Evolutionary conservation across 1,140 invertebrate species (phyloP), one percentile per base, ranked within the genome.

Genomic region (Lithobius niger): DNA sequence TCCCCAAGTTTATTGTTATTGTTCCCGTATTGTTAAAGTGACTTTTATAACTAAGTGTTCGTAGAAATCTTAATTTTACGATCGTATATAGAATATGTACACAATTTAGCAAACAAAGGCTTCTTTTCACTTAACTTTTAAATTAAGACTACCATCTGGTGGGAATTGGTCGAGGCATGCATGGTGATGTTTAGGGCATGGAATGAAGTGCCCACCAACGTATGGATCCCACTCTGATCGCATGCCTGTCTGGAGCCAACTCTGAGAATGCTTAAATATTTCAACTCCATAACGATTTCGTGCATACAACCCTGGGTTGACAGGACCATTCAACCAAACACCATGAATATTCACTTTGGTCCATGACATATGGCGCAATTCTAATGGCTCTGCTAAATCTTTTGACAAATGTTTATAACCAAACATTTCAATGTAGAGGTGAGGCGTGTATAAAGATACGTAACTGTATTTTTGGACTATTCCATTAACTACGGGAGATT

Each of bases 241-340:
- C 27, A n/a, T 31, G 6, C 49, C 49, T 19, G 24, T 16, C n/a
- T 51, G 49, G 4, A 19, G 4, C 49, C 49, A 51, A 51, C 24
- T 51, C 18, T 51, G 49, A 25, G 49, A 19, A 60, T 69, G 67
- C 19, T 59, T 61, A n/a, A 66, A 62, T 3, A 60, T 62, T 45
- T 63, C 57, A 26, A 44, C 45, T 2, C 66, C 66, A 27, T 64
- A 65, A 26, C 65, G 58, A 55, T 65, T 67, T 18, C 67, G 54
- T 13, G 62, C 64, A 60, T 63, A 66, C 13, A 65, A 53, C 10
- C 67, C 67, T 22, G 67, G 67, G 52, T 66, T 69, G 36, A 60
- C 52, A 6, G 61, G 64, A 4, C 52, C 61, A n/a, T 54, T 57
- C 1, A 67, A 56, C 65, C 65, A 67, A 2, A 58, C 45, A 6